Evolutionary conservation across 2,888 invertebrate species (phyloP), one percentile per base, ranked within the genome.

Genomic region (Schizaphis graminum): DNA sequence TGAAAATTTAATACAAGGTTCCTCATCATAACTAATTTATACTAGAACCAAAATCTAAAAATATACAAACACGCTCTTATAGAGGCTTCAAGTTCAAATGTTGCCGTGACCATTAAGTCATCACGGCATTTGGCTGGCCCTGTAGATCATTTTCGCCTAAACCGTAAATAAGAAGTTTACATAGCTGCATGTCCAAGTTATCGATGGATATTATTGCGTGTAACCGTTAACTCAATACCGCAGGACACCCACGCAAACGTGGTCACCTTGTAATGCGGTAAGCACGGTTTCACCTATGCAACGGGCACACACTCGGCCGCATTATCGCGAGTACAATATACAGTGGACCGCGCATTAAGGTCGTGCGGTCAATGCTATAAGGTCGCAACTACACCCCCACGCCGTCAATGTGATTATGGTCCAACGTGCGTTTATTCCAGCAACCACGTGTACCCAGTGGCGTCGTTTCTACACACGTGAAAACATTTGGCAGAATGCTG

Each of bases 211-310:
- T 35, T 77, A 35, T 35, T 77, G 77, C 77, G 77, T 77, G 77
- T 77, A 35, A 77, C 77, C 21, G 77, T 77, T 77, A 77, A 77
- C 35, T 35, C 77, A 77, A 77, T 21, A 77, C 77, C 77, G 77
- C 77, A 77, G 77, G 77, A 77, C 77, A 77, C 77, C 77, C 77
- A 77, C 77, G 35, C 35, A 21, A 35, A 77, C 77, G 77, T 77
- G 77, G 77, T 77, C 35, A 77, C 77, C 77, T 77, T 77, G 77
- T 77, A 77, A 77, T 77, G 77, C 35, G 77, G 77, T 77, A 77
- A 77, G 77, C 77, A 77, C 21, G 21, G 77, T 67, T 7, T 77
- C 77, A 21, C 77, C 7, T 77, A 21, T 77, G 35, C 77, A 77
- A 35, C 35, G 21, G 21, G 21, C 35, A 35, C 77, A 77, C 21